These are phyloP conservation scores for Drosophila guanche DNA, from an alignment of 1,140 invertebrate species.

Conservation along the genomic window DNA sequence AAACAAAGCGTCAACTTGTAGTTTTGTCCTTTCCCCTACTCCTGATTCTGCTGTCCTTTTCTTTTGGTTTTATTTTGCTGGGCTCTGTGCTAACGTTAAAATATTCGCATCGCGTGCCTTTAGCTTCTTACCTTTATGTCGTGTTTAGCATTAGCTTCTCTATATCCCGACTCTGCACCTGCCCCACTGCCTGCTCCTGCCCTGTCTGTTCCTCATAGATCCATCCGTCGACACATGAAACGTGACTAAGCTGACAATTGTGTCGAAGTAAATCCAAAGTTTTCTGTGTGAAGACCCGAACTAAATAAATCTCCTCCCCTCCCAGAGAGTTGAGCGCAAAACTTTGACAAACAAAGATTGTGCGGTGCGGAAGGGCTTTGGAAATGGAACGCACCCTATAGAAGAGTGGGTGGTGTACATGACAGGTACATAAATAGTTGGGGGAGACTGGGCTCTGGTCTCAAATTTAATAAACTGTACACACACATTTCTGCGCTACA, in stretches of 20 bases:
- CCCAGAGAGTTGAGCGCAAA: conserved; percentile 33
- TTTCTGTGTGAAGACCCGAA: conserved; percentile 63
- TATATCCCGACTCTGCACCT: background rate
- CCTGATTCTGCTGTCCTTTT: background rate
- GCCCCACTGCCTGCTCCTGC: background rate
- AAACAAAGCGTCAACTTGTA: conserved; percentile 54
- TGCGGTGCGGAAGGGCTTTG: conserved; percentile 48
- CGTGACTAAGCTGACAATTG: conserved; percentile 82
- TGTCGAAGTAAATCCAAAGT: conserved; percentile 79
- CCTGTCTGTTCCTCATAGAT: conserved; percentile 1
- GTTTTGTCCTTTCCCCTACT: conserved; percentile 19
- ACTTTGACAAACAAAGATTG: conserved; percentile 60
- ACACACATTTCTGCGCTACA: conserved; percentile 25
- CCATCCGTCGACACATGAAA: conserved; percentile 61
- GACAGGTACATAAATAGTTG: conserved; percentile 56
- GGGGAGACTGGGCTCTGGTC: conserved; percentile 2
- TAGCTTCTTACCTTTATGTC: conserved; percentile 80
- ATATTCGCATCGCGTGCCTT: conserved; percentile 78
- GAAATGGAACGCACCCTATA: conserved; percentile 39
- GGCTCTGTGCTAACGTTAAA: conserved; percentile 46
- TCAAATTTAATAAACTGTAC: conserved; percentile 56
- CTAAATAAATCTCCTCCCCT: conserved; percentile 69
- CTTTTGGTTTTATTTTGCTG: conserved; percentile 1
- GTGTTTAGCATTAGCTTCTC: conserved; percentile 74
- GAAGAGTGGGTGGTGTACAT: conserved; percentile 13